Percentiles rank a stretch among this genome's conserved stretches.
Evolutionary conservation across 2,888 invertebrate genomes (phyloP).

Genomic region (Sesia apiformis): DNA sequence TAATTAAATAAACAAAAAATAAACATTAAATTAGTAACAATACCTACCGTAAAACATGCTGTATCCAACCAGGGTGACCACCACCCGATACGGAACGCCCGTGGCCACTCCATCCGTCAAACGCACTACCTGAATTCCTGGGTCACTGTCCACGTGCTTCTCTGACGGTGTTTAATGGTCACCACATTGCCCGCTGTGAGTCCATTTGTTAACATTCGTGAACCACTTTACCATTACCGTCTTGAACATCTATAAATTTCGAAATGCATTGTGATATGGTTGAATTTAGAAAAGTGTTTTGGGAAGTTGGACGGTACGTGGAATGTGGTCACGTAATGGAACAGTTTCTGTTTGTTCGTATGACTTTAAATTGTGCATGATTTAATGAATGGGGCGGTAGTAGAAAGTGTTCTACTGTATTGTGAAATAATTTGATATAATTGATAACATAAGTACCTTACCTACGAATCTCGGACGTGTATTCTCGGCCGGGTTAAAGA

Average conservation of each 20-base stretch:
- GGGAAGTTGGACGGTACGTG: too few relatives aligned
- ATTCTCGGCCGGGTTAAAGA: too few relatives aligned
- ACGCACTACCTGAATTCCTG: constrained; percentile 50
- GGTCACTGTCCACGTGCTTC: constrained; percentile 32
- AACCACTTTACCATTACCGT: constrained; percentile 1
- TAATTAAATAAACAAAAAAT: too few relatives aligned
- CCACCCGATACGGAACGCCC: constrained; percentile 15
- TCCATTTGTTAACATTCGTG: constrained; percentile 50
- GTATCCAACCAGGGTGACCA: constrained; percentile 19
- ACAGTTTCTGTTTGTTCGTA: background rate
- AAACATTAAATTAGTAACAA: too few relatives aligned
- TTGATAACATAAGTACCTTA: too few relatives aligned
- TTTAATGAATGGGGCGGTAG: background rate
- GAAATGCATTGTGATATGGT: too few relatives aligned
- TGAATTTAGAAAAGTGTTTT: too few relatives aligned
- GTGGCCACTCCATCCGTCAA: constrained; percentile 46
- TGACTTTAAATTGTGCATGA: background rate
- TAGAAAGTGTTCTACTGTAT: background rate
- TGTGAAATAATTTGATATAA: too few relatives aligned
- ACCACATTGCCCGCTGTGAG: constrained; percentile 47
- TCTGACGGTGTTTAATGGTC: constrained; percentile 42
- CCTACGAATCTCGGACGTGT: too few relatives aligned
- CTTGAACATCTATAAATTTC: background rate
- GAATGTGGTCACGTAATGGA: background rate
- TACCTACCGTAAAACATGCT: background rate